A percentile compares a stretch with the other conserved stretches of the same genome.
These are phyloP conservation scores for Alligator sinensis DNA, from an alignment of 2,113 vertebrate species.

Conservation along the genomic window DNA sequence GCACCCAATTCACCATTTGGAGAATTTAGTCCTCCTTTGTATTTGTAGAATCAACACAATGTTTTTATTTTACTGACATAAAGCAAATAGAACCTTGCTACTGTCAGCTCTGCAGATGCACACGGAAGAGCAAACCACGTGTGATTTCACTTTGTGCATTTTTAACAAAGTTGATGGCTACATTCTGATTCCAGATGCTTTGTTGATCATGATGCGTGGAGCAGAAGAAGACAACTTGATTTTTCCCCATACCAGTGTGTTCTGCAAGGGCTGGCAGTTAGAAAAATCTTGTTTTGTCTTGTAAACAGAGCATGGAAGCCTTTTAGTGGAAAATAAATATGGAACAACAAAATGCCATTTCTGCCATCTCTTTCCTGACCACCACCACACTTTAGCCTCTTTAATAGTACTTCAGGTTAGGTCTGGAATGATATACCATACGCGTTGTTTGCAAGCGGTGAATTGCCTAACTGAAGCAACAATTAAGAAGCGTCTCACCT, in stretches of 20 bases:
- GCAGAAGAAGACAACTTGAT: fast-evolving
- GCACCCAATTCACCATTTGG: not conserved
- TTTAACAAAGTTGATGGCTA: not conserved
- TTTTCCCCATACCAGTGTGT: fast-evolving
- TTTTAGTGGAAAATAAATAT: not conserved
- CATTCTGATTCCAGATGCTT: not conserved
- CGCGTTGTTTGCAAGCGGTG: constrained; percentile 47
- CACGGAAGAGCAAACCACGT: not conserved
- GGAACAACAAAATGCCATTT: not conserved
- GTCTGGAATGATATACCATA: not conserved
- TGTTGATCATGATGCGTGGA: fast-evolving
- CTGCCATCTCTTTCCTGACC: not conserved
- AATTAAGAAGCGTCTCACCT: constrained; percentile 49
- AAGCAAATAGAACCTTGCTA: not conserved
- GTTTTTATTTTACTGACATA: not conserved
- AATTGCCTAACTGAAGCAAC: constrained; percentile 61
- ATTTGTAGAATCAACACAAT: not conserved
- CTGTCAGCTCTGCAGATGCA: not conserved
- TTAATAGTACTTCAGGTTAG: not conserved
- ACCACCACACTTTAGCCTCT: not conserved
- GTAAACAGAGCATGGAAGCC: not conserved
- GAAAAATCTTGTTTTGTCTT: not conserved
- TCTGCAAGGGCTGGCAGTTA: not conserved
- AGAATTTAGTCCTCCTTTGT: not conserved
- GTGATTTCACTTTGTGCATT: fast-evolving